phyloP scores from a whole-genome alignment of 2,113 vertebrate genomes.

The Pogonocichla stellata region DNA sequence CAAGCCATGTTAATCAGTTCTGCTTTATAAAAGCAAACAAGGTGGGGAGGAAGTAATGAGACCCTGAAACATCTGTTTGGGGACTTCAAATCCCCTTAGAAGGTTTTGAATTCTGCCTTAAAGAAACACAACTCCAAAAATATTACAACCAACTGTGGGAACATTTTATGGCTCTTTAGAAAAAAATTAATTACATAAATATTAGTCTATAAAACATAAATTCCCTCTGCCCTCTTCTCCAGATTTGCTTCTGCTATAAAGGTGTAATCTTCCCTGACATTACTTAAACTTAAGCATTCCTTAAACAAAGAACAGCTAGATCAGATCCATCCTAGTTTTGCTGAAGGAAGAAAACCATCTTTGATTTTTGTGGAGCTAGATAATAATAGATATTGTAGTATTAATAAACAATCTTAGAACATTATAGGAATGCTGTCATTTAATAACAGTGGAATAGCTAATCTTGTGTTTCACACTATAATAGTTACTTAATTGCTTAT shows the following conservation, averaged over 20 bases:
- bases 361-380: not conserved
- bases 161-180: slow-evolving; percentile 18
- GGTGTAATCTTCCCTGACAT: not conserved
- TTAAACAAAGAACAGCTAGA: not conserved
- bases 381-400: not conserved
- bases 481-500: not conserved
- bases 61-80: slow-evolving; percentile 56
- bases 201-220: slow-evolving; percentile 36
- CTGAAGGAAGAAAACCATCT: not conserved
- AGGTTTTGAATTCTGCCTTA: slow-evolving; percentile 67
- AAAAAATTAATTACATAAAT: slow-evolving; percentile 44
- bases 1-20: slow-evolving; percentile 26
- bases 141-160: slow-evolving; percentile 43
- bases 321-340: not conserved
- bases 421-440: not conserved
- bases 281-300: not conserved
- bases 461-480: not conserved
- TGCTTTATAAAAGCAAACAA: slow-evolving; percentile 68
- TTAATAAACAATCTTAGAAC: not conserved
- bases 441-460: not conserved
- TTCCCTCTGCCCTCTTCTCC: not conserved
- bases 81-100: slow-evolving; percentile 58
- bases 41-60: slow-evolving; percentile 54
- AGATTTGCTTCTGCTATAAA: not conserved
- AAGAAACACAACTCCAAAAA: slow-evolving; percentile 59